Evolutionary conservation across 2,113 vertebrate genomes (phyloP), one percentile per base, ranked within the genome.

Genomic region (Daboia siamensis): DNA sequence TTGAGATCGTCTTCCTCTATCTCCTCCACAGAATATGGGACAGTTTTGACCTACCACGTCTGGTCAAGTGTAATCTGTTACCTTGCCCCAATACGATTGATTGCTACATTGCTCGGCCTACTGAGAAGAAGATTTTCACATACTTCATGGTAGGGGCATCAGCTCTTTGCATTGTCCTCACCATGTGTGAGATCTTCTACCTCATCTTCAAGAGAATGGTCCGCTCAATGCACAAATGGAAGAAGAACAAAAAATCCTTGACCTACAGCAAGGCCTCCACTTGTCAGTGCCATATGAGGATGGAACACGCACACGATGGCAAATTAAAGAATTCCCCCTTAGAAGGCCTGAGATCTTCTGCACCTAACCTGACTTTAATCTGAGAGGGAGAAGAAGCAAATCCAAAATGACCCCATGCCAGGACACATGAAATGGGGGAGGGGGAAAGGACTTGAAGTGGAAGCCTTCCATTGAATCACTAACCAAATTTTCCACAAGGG

Each of bases 111-210:
- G 98, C 98, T 26, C 97, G 98, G 94, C 98, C 98, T 6, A 98
- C 98, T 0, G 98, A 98, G 95, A 98, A 98, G 69, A 98, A 96
- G 59, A 91, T 98, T 94, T 98, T 98, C 96, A 98, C 98, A 46
- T 98, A 98, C 93, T 98, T 98, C 96, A 98, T 98, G 98, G 98
- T 98, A 0, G 97, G 97, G 0, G 98, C 98, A 9, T 98, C 98
- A 0, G 96, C 97, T 10, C 88, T 98, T 93, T 98, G 98, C 95
- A 98, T 98, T 0, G 13, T 98, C 92, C 97, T 98, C 92, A 98
- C 97, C 0, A 93, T 98, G 94, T 98, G 98, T 21, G 98, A 98
- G 96, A 97, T 98, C 93, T 97, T 97, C 96, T 98, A 98, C 97
- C 98, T 98, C 94, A 95, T 98, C 93, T 97, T 95, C 95, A 98